Conservation (phyloP, 1,140 invertebrate species). For the Procambarus virginalis region DNA sequence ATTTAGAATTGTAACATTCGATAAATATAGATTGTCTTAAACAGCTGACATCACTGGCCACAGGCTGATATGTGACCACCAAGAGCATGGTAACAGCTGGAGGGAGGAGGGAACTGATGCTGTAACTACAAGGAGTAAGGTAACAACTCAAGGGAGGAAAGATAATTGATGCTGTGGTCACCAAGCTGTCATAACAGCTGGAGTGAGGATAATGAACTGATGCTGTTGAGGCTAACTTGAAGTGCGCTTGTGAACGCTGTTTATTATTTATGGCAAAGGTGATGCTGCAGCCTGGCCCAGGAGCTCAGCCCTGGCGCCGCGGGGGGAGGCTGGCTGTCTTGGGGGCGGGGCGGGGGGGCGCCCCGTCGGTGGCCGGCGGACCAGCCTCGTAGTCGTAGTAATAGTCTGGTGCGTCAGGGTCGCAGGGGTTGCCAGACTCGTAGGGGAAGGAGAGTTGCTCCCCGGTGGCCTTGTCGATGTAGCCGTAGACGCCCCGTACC, state of each 20-base stretch:
- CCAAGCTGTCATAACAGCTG: too few relatives aligned
- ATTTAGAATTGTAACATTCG: not conserved
- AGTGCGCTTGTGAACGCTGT: too few relatives aligned
- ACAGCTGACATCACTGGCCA: not conserved
- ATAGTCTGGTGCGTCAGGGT: slow-evolving; percentile 72
- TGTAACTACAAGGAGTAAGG: too few relatives aligned
- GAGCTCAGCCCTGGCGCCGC: not conserved
- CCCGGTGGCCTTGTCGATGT: slow-evolving; percentile 87
- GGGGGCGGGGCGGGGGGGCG: not conserved
- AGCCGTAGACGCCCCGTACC: slow-evolving; percentile 90
- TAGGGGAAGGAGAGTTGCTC: slow-evolving; percentile 91
- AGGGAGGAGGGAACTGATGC: too few relatives aligned
- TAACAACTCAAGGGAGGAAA: too few relatives aligned
- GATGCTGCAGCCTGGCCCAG: too few relatives aligned
- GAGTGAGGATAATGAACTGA: too few relatives aligned
- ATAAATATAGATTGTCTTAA: not conserved
- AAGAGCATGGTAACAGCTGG: too few relatives aligned
- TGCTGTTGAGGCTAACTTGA: too few relatives aligned
- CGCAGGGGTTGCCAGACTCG: slow-evolving; percentile 89
- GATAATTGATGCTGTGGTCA: too few relatives aligned
- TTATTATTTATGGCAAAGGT: too few relatives aligned
- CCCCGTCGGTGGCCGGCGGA: not conserved
- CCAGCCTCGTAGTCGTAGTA: slow-evolving; percentile 38
- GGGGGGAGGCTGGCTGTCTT: too few relatives aligned
- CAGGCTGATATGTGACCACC: not conserved